phyloP scores from a whole-genome alignment of 2,888 invertebrate species.

The Venusia cambrica region DNA sequence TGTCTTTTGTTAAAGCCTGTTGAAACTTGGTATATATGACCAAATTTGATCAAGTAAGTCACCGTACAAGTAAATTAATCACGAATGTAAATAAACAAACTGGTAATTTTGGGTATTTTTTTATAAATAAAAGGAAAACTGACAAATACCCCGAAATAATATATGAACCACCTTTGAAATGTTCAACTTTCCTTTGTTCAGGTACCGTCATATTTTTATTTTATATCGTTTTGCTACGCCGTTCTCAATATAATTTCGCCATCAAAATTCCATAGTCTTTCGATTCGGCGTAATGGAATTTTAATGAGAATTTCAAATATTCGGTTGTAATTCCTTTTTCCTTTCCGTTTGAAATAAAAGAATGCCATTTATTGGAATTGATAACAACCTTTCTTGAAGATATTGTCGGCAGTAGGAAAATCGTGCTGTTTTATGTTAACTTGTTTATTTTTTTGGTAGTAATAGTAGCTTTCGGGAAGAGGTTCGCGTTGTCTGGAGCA shows the following conservation, averaged over 20 bases:
- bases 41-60: too few relatives aligned
- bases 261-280: constrained; percentile 49
- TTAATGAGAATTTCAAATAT: constrained; percentile 68
- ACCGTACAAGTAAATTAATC: too few relatives aligned
- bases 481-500: constrained; percentile 2
- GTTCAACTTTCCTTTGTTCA: not conserved
- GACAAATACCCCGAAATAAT: too few relatives aligned
- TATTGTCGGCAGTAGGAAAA: constrained; percentile 46
- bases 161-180: too few relatives aligned
- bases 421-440: constrained; percentile 50
- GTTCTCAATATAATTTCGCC: constrained; percentile 46
- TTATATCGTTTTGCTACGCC: constrained; percentile 25
- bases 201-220: constrained; percentile 2
- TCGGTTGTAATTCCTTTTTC: constrained; percentile 50
- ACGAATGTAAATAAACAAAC: too few relatives aligned
- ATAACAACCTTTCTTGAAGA: constrained; percentile 49
- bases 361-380: constrained; percentile 58
- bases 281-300: constrained; percentile 64
- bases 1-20: too few relatives aligned
- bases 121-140: too few relatives aligned
- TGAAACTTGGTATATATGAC: too few relatives aligned
- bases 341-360: constrained; percentile 50
- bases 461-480: constrained; percentile 31
- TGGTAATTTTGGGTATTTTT: too few relatives aligned
- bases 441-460: constrained; percentile 36